phyloP scores from a whole-genome alignment of 2,113 vertebrate genomes.

The Platichthys flesus region DNA sequence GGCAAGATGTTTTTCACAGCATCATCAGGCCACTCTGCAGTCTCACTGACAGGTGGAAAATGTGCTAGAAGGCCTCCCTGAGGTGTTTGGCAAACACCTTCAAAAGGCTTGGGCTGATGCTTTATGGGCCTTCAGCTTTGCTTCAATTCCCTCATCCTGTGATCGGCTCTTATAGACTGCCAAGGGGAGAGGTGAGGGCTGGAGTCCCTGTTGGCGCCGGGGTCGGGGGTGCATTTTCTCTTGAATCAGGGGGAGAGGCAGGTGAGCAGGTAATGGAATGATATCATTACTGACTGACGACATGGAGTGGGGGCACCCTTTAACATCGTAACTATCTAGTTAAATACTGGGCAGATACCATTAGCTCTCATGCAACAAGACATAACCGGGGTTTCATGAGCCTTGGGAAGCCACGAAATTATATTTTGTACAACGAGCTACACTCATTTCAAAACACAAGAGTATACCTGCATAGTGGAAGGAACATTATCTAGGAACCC shows the following conservation, averaged over 20 bases:
- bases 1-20: constrained; percentile 52
- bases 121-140: constrained; percentile 43
- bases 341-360: not conserved
- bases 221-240: not conserved
- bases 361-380: not conserved
- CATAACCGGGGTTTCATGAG: not conserved
- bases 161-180: constrained; percentile 39
- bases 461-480: not conserved
- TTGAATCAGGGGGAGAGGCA: constrained; percentile 6
- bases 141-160: constrained; percentile 33
- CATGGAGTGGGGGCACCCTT: not conserved
- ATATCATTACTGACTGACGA: not conserved
- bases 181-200: constrained; percentile 19
- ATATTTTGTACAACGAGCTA: not conserved
- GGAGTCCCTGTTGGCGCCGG: constrained; percentile 7
- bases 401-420: not conserved
- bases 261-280: not conserved
- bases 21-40: constrained; percentile 52
- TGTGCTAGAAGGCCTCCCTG: constrained; percentile 52
- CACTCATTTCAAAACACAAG: not conserved
- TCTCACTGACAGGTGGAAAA: constrained; percentile 54
- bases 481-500: not conserved
- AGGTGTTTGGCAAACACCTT: constrained; percentile 47
- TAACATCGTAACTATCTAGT: not conserved
- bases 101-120: constrained; percentile 44